Base-by-base conservation (phyloP, 2,888 invertebrate genomes). In the Lasioglossum zephyrum region DNA sequence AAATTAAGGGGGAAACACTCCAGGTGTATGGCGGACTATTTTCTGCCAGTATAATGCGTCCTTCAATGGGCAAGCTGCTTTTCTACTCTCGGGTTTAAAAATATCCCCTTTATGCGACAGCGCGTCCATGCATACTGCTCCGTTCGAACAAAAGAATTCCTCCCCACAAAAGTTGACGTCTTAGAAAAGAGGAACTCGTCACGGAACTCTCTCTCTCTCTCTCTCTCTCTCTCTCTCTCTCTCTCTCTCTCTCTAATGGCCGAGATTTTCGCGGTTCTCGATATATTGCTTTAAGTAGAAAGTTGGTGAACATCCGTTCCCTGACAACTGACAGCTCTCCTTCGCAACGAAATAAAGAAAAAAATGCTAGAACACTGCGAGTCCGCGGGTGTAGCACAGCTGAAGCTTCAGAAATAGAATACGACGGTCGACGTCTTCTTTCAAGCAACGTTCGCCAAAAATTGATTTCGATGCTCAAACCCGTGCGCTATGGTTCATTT, bases 271-370 rank as follows among this genome's bases (percentile, higher is more conserved):
- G 87, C 82, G 84, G 85, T 86, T 76, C 86, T 81, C 83, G 85
- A 89, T 81, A 89, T 90, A 89, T 90, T 87, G 89, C 90, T 89
- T 90, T 90, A 90, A 90, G 90, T 89, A 81, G 89, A 90, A 90
- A 89, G 90, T 90, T 90, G 82, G 85, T 82, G 85, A 83, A 83
- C 84, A 85, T 85, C 83, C 74, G 86, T 82, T 87, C 84, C 66
- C 77, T 73, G 81, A 74, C 81, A 81, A 78, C 85, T 69, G 66
- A 44, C 84, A 36, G 49, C 83, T 41, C 83, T 41, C 31, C 77
- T 13, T 49, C 16, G 26, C 26, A 41, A 72, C 72, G 41, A 47
- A 63, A 84, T 39, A 39, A 39, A 69, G 4, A 36, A 69, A 39
- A 22, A 22, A 36, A 39, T 9, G 22, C 13, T 11, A 4, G 39